These are phyloP conservation scores for Dendrocincla tyrannina DNA, from an alignment of 2,797 vertebrate species.

Conservation along the genomic window DNA sequence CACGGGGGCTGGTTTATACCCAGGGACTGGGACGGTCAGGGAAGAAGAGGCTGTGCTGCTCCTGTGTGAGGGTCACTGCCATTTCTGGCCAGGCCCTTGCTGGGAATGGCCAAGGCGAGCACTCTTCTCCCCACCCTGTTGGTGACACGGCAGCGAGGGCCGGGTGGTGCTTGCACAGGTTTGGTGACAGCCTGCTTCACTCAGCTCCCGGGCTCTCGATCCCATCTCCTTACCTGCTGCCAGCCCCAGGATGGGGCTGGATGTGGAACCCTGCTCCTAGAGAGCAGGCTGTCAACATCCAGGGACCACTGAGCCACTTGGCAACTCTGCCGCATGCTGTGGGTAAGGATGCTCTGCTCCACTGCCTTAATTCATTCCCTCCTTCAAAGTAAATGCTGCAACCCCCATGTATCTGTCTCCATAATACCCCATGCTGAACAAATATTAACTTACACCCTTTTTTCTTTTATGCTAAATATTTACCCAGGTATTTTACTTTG, in stretches of 20 bases:
- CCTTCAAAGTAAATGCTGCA: background rate
- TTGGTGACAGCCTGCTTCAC: background rate
- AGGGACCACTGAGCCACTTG: background rate
- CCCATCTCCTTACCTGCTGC: background rate
- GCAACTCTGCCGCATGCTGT: background rate
- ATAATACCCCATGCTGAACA: background rate
- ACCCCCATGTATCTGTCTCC: background rate
- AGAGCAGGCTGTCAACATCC: background rate
- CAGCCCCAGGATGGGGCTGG: background rate
- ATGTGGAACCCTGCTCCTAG: background rate
- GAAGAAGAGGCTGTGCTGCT: background rate
- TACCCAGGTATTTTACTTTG: background rate
- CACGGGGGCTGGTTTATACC: background rate
- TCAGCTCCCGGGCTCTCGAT: background rate
- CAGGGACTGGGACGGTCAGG: background rate
- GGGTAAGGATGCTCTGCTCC: background rate
- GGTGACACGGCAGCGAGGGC: accelerated
- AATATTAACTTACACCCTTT: background rate
- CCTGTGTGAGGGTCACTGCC: background rate
- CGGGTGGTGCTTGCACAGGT: accelerated
- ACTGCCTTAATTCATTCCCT: background rate
- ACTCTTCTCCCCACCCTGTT: accelerated
- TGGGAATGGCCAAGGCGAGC: background rate
- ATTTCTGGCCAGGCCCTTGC: background rate
- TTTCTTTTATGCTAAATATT: background rate